Conservation (phyloP, 2,888 invertebrate genomes). For the Theretra japonica region DNA sequence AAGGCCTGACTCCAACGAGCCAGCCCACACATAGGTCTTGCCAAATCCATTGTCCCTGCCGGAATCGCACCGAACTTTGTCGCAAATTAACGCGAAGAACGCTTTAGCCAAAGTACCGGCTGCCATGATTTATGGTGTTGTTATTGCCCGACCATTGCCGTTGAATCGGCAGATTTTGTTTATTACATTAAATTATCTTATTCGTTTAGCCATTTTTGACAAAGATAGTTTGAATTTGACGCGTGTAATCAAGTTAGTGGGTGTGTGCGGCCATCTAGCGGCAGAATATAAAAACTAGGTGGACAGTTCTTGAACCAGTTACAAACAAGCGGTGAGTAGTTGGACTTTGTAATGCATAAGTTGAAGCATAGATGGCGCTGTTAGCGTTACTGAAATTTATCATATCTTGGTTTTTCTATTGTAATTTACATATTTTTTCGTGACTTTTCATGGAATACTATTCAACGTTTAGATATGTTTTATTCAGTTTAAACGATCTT, state of each 20-base stretch:
- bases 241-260: slow-evolving; percentile 33
- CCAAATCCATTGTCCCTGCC: slow-evolving; percentile 77
- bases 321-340: neutral
- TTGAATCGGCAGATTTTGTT: slow-evolving; percentile 47
- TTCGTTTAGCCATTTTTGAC: slow-evolving; percentile 58
- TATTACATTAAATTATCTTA: slow-evolving; percentile 45
- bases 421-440: no score
- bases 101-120: slow-evolving; percentile 62
- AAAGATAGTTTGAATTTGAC: slow-evolving; percentile 43
- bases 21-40: slow-evolving; percentile 74
- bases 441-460: no score
- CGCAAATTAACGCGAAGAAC: slow-evolving; percentile 59
- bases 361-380: slow-evolving; percentile 25
- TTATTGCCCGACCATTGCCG: slow-evolving; percentile 34
- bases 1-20: slow-evolving; percentile 74
- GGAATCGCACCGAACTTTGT: slow-evolving; percentile 59
- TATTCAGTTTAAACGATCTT: no score
- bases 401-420: no score
- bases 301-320: neutral
- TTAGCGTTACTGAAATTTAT: no score
- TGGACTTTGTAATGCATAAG: neutral
- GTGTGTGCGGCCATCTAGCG: slow-evolving; percentile 43
- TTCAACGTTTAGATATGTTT: no score
- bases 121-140: slow-evolving; percentile 54
- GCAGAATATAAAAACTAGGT: slow-evolving; percentile 20